These are phyloP conservation scores for Mongoloraphidia duomilia DNA, from an alignment of 2,888 invertebrate genomes.

Conservation along the genomic window DNA sequence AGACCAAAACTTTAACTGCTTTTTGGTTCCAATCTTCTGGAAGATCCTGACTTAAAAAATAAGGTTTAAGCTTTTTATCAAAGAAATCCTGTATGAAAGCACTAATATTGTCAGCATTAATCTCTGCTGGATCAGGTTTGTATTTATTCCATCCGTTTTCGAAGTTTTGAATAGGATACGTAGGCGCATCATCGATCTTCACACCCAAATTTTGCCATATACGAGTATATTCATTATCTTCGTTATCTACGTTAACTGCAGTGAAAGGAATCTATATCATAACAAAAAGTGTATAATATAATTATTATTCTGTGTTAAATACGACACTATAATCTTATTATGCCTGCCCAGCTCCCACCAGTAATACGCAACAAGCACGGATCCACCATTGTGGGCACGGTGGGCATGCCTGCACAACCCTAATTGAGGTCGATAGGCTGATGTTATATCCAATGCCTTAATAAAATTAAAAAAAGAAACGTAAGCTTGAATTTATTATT, in stretches of 20 bases:
- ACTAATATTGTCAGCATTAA: conserved; percentile 51
- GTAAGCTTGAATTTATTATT: too few species aligned
- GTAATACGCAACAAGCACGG: too few species aligned
- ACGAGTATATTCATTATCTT: conserved; percentile 90
- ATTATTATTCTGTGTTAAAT: too few species aligned
- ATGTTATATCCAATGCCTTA: too few species aligned
- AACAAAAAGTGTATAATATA: too few species aligned
- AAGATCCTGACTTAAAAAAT: conserved; percentile 83
- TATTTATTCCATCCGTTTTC: conserved; percentile 97
- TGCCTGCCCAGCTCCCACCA: too few species aligned
- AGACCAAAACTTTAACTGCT: conserved; percentile 85
- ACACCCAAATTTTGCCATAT: conserved; percentile 99
- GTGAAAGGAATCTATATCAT: conserved; percentile 68
- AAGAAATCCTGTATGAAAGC: conserved; percentile 80
- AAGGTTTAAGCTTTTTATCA: conserved; percentile 87
- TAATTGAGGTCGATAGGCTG: too few species aligned
- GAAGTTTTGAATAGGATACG: conserved; percentile 81
- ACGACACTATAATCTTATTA: too few species aligned
- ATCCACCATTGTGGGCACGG: too few species aligned
- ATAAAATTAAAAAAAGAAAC: too few species aligned
- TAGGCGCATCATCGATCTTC: conserved; percentile 83
- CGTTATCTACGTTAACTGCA: conserved; percentile 85
- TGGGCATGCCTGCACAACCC: too few species aligned
- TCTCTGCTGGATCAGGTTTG: conserved; percentile 70
- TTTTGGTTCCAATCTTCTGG: conserved; percentile 95